A percentile compares a stretch with the other conserved stretches of the same genome.
Conservation (phyloP, 2,888 invertebrate genomes). For the Merodon equestris region DNA sequence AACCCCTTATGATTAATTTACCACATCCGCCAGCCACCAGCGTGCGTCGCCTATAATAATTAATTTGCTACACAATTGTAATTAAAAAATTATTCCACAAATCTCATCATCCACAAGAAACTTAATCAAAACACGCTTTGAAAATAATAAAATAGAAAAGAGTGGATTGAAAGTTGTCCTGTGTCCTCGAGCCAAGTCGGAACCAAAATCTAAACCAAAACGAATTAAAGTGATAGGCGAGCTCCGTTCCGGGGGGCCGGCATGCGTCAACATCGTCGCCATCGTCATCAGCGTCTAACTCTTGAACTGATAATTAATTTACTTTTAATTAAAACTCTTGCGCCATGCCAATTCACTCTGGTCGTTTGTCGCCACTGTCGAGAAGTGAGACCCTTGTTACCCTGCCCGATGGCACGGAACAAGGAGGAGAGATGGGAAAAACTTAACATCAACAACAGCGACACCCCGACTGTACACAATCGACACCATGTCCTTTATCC, state of each 20-base stretch:
- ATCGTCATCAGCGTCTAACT: slow-evolving; percentile 49
- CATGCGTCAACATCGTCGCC: too few relatives aligned
- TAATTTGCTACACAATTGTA: slow-evolving; percentile 52
- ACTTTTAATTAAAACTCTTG: slow-evolving; percentile 66
- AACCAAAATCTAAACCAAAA: slow-evolving; percentile 11
- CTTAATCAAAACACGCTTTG: slow-evolving; percentile 64
- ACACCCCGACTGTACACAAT: slow-evolving; percentile 40
- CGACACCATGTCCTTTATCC: slow-evolving; percentile 58
- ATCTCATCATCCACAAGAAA: slow-evolving; percentile 60
- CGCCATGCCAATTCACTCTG: slow-evolving; percentile 6
- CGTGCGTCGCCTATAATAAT: too few relatives aligned
- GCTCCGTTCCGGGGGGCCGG: too few relatives aligned
- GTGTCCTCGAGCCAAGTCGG: slow-evolving; percentile 20
- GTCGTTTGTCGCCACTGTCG: slow-evolving; percentile 22
- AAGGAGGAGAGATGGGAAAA: slow-evolving; percentile 28
- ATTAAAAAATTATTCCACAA: slow-evolving; percentile 51
- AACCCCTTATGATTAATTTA: slow-evolving; percentile 55
- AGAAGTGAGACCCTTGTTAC: background rate
- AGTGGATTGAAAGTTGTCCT: too few relatives aligned
- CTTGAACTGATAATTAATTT: slow-evolving; percentile 67
- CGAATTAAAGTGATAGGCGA: background rate
- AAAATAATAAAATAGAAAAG: too few relatives aligned
- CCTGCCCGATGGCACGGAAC: slow-evolving; percentile 47
- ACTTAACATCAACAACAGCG: slow-evolving; percentile 63
- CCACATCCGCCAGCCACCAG: slow-evolving; percentile 5